Base-by-base conservation (phyloP, 2,888 invertebrate species). In the Homarus gammarus region DNA sequence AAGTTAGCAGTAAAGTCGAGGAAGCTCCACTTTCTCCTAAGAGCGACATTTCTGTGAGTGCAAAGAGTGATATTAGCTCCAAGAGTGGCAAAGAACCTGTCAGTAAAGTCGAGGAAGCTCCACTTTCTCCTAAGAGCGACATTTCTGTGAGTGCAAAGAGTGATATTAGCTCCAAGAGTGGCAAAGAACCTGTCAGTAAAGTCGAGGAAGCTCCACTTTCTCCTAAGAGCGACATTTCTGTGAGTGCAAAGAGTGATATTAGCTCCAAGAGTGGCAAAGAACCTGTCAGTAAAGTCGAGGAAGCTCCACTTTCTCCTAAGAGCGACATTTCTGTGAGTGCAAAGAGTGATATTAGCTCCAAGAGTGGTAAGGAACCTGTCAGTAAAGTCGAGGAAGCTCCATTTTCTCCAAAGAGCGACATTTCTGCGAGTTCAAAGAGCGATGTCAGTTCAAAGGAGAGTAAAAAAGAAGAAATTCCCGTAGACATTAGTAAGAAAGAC, bases 61-160 rank as follows among this genome's bases (percentile, higher is more conserved):
- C 27, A 18, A 87, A 82, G 61, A 82, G 82, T 82, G 87, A 87
- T 61, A 12, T 73, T 40, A 83, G 44, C n/a, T 40, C 44, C 3
- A 81, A 87, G 72, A 73, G 40, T n/a, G 72, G 40, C 33, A 10
- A 44, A 44, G 44, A 10, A 36, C 31, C n/a, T n/a, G 56, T 84
- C 75, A 27, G 44, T 61, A 33, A 31, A 6, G 10, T 36, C 10
- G 84, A 86, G 68, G 64, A 86, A 33, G 78, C 49, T 8, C 68
- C 68, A 77, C 5, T 68, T 22, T 86, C 77, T n/a, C 78, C 78
- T 1, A 86, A 86, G 79, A 86, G 86, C 44, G 86, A 86, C 38
- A 70, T 81, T 27, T 70, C 72, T 72, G 68, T 70, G 6, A 87
- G 87, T 36, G 10, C 15, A 18, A 87, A 86, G 49, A 86, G 70